A percentile compares a stretch with the other conserved stretches of the same genome.
phyloP scores from a whole-genome alignment of 2,888 invertebrate species.

The Oscheius onirici region DNA sequence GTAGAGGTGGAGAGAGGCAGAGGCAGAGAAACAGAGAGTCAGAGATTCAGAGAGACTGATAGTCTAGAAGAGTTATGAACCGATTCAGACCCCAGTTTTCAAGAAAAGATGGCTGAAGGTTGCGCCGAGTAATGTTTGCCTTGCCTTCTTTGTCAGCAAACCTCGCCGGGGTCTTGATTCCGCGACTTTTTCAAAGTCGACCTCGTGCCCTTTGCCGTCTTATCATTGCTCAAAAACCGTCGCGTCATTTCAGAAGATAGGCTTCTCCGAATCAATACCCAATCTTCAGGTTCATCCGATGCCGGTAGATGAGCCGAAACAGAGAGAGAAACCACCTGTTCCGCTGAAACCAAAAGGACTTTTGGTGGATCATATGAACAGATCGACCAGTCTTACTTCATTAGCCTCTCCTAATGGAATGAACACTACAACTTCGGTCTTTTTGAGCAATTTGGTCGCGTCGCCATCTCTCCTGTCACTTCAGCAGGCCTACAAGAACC shows the following conservation, averaged over 20 bases:
- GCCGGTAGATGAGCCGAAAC: slow-evolving; percentile 52
- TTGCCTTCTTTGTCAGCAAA: neutral
- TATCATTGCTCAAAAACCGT: neutral
- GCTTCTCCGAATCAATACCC: too few relatives aligned
- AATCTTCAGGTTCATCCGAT: slow-evolving; percentile 56
- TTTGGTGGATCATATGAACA: slow-evolving; percentile 53
- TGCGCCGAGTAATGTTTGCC: neutral
- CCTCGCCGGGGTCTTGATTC: neutral
- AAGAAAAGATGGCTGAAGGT: neutral
- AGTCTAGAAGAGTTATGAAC: too few relatives aligned
- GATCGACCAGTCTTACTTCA: slow-evolving; percentile 50
- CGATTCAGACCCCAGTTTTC: too few relatives aligned
- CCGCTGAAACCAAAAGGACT: slow-evolving; percentile 58
- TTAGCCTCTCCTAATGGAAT: slow-evolving; percentile 43
- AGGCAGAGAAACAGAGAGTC: neutral
- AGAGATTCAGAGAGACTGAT: neutral
- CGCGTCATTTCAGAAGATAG: neutral
- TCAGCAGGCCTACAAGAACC: slow-evolving; percentile 49
- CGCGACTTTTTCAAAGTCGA: neutral
- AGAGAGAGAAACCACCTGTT: slow-evolving; percentile 44
- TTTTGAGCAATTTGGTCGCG: slow-evolving; percentile 53
- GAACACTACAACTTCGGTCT: slow-evolving; percentile 48
- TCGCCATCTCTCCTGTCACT: slow-evolving; percentile 56
- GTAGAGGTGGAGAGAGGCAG: too few relatives aligned
- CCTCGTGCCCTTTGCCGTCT: neutral